These are phyloP conservation scores for Caenorhabditis drosophilae DNA, from an alignment of 2,888 invertebrate species.

Conservation along the genomic window DNA sequence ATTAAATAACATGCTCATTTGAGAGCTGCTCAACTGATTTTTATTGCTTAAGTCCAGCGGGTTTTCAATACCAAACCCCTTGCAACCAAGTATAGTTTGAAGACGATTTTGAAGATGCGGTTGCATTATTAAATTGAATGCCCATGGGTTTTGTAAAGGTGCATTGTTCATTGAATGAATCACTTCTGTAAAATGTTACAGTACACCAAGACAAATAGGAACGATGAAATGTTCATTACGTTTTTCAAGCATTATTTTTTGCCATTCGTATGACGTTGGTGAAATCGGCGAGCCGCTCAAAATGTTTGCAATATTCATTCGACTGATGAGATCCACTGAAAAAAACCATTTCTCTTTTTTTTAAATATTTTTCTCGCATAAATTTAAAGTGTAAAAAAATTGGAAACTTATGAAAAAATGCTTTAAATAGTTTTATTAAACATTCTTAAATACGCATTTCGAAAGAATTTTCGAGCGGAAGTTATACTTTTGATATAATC, in stretches of 20 bases:
- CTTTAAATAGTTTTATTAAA: too few relatives aligned
- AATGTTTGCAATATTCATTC: slow-evolving; percentile 24
- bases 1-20: slow-evolving; percentile 13
- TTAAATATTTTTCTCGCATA: slow-evolving; percentile 27
- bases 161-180: not conserved
- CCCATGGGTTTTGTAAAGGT: slow-evolving; percentile 19
- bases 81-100: slow-evolving; percentile 2
- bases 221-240: slow-evolving; percentile 7
- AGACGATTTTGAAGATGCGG: slow-evolving; percentile 23
- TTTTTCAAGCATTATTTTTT: slow-evolving; percentile 8
- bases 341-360: too few relatives aligned
- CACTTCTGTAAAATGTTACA: slow-evolving; percentile 1
- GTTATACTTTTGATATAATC: too few relatives aligned
- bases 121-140: slow-evolving; percentile 27
- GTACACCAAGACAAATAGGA: slow-evolving; percentile 3
- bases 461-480: too few relatives aligned
- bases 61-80: slow-evolving; percentile 11
- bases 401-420: too few relatives aligned
- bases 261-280: slow-evolving; percentile 16
- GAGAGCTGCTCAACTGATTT: too few relatives aligned
- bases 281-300: slow-evolving; percentile 11
- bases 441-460: too few relatives aligned
- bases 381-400: too few relatives aligned
- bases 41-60: slow-evolving; percentile 38
- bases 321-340: slow-evolving; percentile 25